Percentiles rank a stretch among this genome's conserved stretches.
phyloP scores from a whole-genome alignment of 2,113 vertebrate species.

The Varanus salvator region DNA sequence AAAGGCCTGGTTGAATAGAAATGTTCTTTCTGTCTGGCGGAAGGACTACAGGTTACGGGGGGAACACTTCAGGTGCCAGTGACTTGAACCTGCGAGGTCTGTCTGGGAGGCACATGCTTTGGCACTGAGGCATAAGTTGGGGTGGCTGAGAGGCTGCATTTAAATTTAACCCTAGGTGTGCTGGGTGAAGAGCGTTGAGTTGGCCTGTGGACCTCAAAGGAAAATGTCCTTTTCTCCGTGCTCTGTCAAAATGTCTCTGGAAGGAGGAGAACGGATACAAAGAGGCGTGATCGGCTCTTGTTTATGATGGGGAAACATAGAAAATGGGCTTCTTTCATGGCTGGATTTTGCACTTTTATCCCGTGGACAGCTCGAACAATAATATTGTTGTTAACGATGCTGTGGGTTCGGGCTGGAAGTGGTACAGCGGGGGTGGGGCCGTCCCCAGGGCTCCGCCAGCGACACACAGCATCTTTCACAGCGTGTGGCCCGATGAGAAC shows the following conservation, averaged over 20 bases:
- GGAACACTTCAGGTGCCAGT: background rate
- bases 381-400: fast-evolving
- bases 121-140: background rate
- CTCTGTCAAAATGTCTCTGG: no score
- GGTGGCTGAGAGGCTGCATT: background rate
- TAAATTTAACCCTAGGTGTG: background rate
- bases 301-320: background rate
- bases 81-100: background rate
- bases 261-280: background rate
- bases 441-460: background rate
- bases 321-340: background rate
- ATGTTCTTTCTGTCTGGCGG: no score
- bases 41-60: no score
- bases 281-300: background rate
- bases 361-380: background rate
- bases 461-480: background rate
- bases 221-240: background rate
- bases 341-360: background rate
- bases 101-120: background rate
- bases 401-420: background rate
- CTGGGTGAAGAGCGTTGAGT: background rate
- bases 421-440: background rate
- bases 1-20: no score
- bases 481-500: background rate
- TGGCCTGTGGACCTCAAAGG: no score